Percentiles rank a stretch among this genome's conserved stretches.
phyloP scores from a whole-genome alignment of 2,113 vertebrate species.

The Pygoscelis antarcticus region DNA sequence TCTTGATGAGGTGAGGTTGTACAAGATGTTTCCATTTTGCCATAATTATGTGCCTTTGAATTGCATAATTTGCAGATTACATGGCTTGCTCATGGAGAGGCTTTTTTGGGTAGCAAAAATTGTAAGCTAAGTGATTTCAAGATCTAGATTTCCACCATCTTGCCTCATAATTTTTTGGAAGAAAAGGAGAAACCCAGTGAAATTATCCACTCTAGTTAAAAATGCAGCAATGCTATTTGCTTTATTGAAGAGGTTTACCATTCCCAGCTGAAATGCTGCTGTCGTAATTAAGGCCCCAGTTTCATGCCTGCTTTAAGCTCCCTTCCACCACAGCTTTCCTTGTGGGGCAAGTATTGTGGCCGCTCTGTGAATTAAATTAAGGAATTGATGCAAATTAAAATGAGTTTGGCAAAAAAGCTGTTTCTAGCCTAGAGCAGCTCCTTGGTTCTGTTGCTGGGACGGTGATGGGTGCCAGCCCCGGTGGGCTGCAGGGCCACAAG shows the following conservation, averaged over 20 bases:
- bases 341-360: background rate
- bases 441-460: background rate
- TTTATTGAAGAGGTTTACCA: background rate
- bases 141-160: background rate
- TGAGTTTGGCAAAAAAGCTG: background rate
- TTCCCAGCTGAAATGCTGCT: background rate
- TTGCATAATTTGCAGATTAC: background rate
- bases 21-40: background rate
- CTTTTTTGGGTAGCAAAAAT: background rate
- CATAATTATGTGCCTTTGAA: background rate
- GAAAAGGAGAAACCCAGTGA: background rate
- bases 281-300: background rate
- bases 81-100: background rate
- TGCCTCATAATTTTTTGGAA: background rate
- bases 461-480: background rate
- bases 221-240: background rate
- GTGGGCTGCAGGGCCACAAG: background rate
- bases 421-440: background rate
- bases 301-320: background rate
- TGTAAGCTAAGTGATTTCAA: background rate
- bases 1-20: background rate
- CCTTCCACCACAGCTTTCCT: background rate
- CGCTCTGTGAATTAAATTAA: background rate
- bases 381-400: background rate
- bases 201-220: background rate